Evolutionary conservation across 2,797 vertebrate genomes (phyloP), one percentile per base, ranked within the genome.

Genomic region (Anabas testudineus): DNA sequence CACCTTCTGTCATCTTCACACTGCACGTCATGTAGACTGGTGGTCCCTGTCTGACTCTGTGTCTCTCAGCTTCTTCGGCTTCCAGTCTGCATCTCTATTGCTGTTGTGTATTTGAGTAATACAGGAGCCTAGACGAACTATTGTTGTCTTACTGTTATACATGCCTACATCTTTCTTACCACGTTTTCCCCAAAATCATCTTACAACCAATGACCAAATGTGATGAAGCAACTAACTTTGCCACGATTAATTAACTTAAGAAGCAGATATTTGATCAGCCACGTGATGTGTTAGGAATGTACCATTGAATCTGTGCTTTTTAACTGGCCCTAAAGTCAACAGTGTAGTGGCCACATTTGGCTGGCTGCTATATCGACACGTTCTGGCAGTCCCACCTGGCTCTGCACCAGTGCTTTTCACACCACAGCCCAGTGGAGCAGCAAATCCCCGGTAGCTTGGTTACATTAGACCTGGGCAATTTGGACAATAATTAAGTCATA

Each of bases 401-500:
- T 72, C 46, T 53, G 74, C 76, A 87, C 80, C 86, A 87, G 79
- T 78, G 79, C 75, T 63, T 81, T 86, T 82, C 86, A 68, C 79
- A 85, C 86, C 74, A 67, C 58, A 42, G 84, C 83, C 83, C 81
- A 77, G 64, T 76, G 84, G 81, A 91, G 87, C 84, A 72, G 64
- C 73, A 73, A 63, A 74, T 78, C 88, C 85, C 88, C 60, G 64
- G 84, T 86, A 85, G 85, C 87, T 80, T 65, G 74, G 83, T 86
- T 78, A 85, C 84, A 87, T 47, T 67, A 82, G 76, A 83, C 82
- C 71, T 66, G 84, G 67, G 85, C 89, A 90, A 93, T 93, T 90
- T 90, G 77, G 82, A 84, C 84, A 83, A 90, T 94, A 93, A 95
- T 95, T 91, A 95, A 95, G 92, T 86, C 93, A 88, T 94, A 93